Base-by-base conservation (phyloP, 2,888 invertebrate genomes). In the Melinaea menophilus region DNA sequence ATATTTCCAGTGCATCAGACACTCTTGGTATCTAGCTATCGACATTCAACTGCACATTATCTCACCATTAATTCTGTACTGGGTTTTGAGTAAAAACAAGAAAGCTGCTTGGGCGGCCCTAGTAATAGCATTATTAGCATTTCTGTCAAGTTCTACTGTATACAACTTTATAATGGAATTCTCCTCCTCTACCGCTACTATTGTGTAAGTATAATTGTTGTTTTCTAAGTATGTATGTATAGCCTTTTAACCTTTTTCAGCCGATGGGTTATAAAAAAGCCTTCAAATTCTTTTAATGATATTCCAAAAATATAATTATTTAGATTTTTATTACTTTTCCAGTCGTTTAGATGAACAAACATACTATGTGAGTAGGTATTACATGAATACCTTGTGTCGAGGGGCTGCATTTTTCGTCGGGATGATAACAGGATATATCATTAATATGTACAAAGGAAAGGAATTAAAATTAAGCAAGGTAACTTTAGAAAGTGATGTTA, bases 111-210 rank as follows among this genome's bases (percentile, higher is more conserved):
- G 73, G 73, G 34, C 63, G 2, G 70, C 71, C 1, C 51, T 77
- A 5, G 55, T 66, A 3, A 51, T 58, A 1, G 69, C 59, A 3
- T 12, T 73, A 4, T 34, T 73, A 2, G 66, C 65, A 3, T 65
- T 79, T 1, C 4, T 80, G 41, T 33, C 77, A 67, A 70, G 75
- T 69, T 62, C 76, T 13, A 79, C 84, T 0, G 63, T 72, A 5
- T 83, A 84, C 65, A 81, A 84, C 55, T 87, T 83, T 54, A 66
- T 83, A 0, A 83, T 80, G 64, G 69, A 86, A 55, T 85, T 88
- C 62, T 80, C 80, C 0, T 70, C 81, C 12, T 73, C 75, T 0
- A 76, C 77, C 65, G 63, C 74, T 13, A 72, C 81, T n/a, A 59
- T 80, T 37, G 73, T 79, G 88, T 85, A 79, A 79, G 86, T 41